These are phyloP conservation scores for Leptinotarsa undecemlineata DNA, from an alignment of 1,140 invertebrate species.

Conservation along the genomic window DNA sequence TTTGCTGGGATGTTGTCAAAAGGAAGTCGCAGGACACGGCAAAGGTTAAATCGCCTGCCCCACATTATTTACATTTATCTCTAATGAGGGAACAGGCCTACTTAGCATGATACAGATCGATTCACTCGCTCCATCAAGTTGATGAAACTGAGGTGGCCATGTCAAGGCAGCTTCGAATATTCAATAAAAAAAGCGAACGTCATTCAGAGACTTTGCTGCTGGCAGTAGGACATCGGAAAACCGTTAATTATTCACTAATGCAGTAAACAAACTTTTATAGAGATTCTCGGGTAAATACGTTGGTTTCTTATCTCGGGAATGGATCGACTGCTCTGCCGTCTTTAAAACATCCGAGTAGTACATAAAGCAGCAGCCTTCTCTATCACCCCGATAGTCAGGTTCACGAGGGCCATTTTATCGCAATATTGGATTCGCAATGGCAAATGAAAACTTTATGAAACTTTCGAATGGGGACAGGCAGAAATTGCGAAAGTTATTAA, in stretches of 20 bases:
- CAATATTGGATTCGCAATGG: no score
- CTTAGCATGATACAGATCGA: conserved; percentile 51
- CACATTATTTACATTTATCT: conserved; percentile 47
- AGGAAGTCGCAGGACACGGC: conserved; percentile 10
- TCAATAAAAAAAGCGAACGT: conserved; percentile 6
- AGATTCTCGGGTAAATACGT: conserved; percentile 24
- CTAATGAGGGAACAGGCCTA: conserved; percentile 46
- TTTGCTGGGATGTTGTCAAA: conserved; percentile 5
- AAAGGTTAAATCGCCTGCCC: conserved; percentile 1
- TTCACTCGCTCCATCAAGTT: conserved; percentile 40
- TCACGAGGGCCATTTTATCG: not conserved
- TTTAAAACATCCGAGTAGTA: conserved; percentile 24
- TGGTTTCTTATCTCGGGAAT: conserved; percentile 31
- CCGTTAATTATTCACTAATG: conserved; percentile 27
- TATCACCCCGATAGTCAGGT: conserved; percentile 6
- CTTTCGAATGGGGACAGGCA: no score
- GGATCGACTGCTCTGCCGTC: conserved; percentile 32
- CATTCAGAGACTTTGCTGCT: conserved; percentile 7
- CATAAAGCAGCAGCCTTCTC: conserved; percentile 28
- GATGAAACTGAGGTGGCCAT: conserved; percentile 41
- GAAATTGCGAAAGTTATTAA: no score
- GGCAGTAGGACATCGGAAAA: not conserved
- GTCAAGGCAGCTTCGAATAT: conserved; percentile 33
- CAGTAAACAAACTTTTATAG: conserved; percentile 10
- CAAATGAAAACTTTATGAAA: no score